These are phyloP conservation scores for Campylomormyrus tamandua DNA, from an alignment of 2,113 vertebrate species.

Conservation along the genomic window DNA sequence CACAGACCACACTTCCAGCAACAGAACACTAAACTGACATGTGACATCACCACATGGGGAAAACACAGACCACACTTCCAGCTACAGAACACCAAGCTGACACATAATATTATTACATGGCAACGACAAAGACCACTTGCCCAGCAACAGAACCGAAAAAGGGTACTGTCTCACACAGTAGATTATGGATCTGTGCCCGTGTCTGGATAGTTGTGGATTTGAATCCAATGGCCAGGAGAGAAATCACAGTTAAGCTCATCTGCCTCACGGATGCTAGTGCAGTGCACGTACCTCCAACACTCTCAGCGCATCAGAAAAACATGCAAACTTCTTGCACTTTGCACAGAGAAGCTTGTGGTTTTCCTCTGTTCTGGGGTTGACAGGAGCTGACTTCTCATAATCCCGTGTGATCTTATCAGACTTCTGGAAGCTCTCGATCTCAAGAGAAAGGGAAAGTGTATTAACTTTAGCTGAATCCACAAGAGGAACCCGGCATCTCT, in stretches of 20 bases:
- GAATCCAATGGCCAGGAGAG: not conserved
- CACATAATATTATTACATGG: not conserved
- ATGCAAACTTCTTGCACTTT: constrained; percentile 38
- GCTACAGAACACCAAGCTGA: not conserved
- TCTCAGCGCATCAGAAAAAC: constrained; percentile 30
- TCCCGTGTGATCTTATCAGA: constrained; percentile 22
- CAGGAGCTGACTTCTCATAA: not conserved
- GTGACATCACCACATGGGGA: not conserved
- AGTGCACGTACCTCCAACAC: constrained; percentile 28
- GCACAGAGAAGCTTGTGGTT: constrained; percentile 33
- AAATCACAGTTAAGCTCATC: not conserved
- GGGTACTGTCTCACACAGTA: not conserved
- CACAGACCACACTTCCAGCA: too few species aligned
- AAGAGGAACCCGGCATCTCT: not conserved
- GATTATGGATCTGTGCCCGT: not conserved
- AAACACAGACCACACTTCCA: too few species aligned
- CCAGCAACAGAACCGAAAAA: not conserved
- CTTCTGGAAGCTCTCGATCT: constrained; percentile 35
- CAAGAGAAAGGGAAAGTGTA: not conserved
- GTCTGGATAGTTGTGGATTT: not conserved
- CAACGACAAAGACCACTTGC: not conserved
- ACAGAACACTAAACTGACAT: not conserved
- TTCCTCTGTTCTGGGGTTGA: constrained; percentile 12
- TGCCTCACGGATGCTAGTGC: not conserved
- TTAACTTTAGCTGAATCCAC: not conserved